Evolutionary conservation across 2,888 invertebrate genomes (phyloP), one percentile per base, ranked within the genome.

Genomic region (Pocota personata): DNA sequence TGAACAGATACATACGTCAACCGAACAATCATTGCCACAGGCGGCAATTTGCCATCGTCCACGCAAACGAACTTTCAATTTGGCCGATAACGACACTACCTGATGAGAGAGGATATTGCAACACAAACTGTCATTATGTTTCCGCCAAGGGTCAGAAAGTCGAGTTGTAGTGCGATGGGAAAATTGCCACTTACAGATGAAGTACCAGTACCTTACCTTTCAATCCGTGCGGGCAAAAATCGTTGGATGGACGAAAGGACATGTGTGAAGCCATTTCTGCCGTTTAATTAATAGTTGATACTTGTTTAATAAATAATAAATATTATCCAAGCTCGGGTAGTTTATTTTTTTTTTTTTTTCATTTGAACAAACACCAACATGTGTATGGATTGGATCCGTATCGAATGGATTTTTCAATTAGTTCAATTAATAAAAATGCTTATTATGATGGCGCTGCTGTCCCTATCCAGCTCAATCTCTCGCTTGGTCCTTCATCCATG

Each of bases 221-320:
- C 24, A 10, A 12, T 50, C 21, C 3, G 12, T 6, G 8, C 32
- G n/a, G n/a, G 43, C 16, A 4, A 12, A 50, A 24, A 10, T 21
- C 24, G 21, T 50, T 50, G 27, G 7, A 30, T 43, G 14, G 40
- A 24, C 24, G 7, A 60, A n/a, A 64, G 19, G 43, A 32, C 50
- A 27, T 43, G 71, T 66, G 50, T 60, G 52, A 72, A 77, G 32
- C 64, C 58, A 72, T 77, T 14, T 19, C 35, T 60, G 66, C 66
- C 58, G 30, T 73, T 83, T 62, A 83, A 78, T 78, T 83, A 83
- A 78, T 69, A 83, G 67, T 78, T 62, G 60, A 37, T 12, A 58
- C 48, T 48, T 67, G 66, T 67, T 78, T 55, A 73, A 73, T 83
- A 78, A 83, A 83, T 83, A 78, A 83, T 77, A 66, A 77, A 66